Evolutionary conservation across 2,113 vertebrate species (phyloP), one percentile per base, ranked within the genome.

Genomic region (Archocentrus centrarchus): DNA sequence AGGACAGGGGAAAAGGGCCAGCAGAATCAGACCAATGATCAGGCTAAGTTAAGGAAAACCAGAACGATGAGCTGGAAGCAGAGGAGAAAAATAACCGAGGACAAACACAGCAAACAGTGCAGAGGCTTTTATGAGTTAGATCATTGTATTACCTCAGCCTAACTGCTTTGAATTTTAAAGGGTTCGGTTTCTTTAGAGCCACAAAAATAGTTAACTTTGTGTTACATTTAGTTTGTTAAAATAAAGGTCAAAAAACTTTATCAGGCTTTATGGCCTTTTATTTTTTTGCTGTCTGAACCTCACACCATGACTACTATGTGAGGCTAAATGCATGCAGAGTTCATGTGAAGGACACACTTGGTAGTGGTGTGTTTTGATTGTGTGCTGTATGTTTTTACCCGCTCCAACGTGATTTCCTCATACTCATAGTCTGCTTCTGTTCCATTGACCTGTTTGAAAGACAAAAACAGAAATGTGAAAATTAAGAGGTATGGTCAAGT

Each of bases 391-490:
- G 44, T 22, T 94, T 93, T 94, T 93, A 94, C 94, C 94, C 94
- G 86, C 77, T 94, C 94, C 90, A 94, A 84, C 1, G 90, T 92
- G 86, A 94, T 94, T 89, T 94, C 94, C 80, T 94, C 94, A 88
- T 94, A 94, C 64, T 94, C 94, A 91, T 93, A 94, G 85, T 94
- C 94, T 81, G 94, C 94, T 90, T 94, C 94, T 89, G 94, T 94
- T 90, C 94, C 94, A 86, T 94, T 94, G 61, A 84, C 92, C 94
- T 94, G 90, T 61, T 37, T 20, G 44, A 75, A 39, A 88, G 17
- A 77, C 5, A 78, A 73, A 18, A 18, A 5, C 18, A 61, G 35
- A 47, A 41, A 68, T 50, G 3, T 3, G 27, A 53, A 53, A 73
- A 53, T 50, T 50, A 50, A 44, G 41, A 11, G 41, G 41, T 41